Conservation (phyloP, 2,797 vertebrate species). For the Hirundo rustica region DNA sequence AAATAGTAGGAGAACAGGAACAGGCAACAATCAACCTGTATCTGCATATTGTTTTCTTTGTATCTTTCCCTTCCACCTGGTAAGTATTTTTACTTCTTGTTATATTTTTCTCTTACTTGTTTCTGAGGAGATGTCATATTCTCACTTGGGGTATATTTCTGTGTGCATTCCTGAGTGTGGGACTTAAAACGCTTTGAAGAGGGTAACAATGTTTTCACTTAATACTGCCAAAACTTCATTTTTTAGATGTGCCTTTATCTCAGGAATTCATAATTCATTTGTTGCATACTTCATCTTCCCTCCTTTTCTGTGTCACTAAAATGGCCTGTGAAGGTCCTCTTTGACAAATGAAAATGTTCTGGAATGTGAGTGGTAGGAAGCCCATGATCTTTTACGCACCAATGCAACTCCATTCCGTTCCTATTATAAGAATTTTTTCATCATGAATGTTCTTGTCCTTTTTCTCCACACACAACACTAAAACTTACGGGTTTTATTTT, state of each 20-base stretch:
- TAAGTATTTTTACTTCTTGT: not conserved
- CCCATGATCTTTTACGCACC: not conserved
- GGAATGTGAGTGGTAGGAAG: constrained; percentile 1
- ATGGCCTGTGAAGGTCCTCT: not conserved
- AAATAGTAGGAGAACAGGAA: not conserved
- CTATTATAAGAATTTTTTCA: constrained; percentile 19
- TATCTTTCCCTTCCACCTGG: not conserved
- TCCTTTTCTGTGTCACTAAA: not conserved
- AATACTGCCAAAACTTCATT: not conserved
- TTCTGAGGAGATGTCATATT: not conserved
- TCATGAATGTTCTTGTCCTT: not conserved
- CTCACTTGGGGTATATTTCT: not conserved
- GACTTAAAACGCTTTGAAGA: not conserved
- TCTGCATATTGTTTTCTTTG: not conserved
- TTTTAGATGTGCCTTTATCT: not conserved
- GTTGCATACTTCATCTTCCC: not conserved
- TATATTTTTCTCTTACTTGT: not conserved
- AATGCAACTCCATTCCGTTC: constrained; percentile 16
- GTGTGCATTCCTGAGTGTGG: not conserved
- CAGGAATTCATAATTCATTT: not conserved
- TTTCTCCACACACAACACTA: not conserved
- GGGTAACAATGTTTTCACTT: not conserved
- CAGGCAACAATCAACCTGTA: not conserved
- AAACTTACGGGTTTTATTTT: constrained; percentile 53
- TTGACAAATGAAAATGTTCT: not conserved